Evolutionary conservation across 2,113 vertebrate genomes (phyloP).

Genomic region (Corapipo altera): DNA sequence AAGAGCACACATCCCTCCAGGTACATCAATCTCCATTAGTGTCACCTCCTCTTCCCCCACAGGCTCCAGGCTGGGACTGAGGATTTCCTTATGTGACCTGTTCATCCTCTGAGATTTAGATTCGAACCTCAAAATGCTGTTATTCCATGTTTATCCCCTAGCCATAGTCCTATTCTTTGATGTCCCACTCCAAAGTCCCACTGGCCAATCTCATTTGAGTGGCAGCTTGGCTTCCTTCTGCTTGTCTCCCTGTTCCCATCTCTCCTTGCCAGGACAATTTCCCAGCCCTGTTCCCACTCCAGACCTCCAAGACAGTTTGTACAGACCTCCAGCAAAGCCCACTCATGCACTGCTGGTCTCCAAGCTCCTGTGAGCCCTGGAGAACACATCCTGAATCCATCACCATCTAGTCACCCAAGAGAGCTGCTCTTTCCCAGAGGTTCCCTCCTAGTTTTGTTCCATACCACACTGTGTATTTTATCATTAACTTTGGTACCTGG

Average conservation of each 20-base stretch:
- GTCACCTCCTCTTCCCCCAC: background rate
- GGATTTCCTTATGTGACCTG: background rate
- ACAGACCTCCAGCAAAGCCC: background rate
- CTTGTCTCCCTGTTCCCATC: background rate
- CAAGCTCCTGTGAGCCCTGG: background rate
- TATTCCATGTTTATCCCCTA: background rate
- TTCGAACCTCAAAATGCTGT: background rate
- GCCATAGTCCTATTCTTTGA: background rate
- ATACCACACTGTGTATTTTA: background rate
- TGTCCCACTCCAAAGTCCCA: background rate
- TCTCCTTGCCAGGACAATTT: background rate
- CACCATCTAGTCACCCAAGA: background rate
- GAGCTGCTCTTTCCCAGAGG: background rate
- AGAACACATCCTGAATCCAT: background rate
- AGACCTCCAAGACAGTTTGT: background rate
- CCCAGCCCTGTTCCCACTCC: background rate
- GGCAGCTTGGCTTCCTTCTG: background rate
- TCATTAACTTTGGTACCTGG: background rate
- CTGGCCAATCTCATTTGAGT: accelerated
- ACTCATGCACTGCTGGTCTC: background rate
- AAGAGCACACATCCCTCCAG: conserved; percentile 5
- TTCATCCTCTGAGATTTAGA: background rate
- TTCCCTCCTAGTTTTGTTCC: background rate
- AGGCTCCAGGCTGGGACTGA: background rate
- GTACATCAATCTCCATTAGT: background rate